These are phyloP conservation scores for Carduelis carduelis DNA, from an alignment of 2,797 vertebrate genomes.

Conservation along the genomic window DNA sequence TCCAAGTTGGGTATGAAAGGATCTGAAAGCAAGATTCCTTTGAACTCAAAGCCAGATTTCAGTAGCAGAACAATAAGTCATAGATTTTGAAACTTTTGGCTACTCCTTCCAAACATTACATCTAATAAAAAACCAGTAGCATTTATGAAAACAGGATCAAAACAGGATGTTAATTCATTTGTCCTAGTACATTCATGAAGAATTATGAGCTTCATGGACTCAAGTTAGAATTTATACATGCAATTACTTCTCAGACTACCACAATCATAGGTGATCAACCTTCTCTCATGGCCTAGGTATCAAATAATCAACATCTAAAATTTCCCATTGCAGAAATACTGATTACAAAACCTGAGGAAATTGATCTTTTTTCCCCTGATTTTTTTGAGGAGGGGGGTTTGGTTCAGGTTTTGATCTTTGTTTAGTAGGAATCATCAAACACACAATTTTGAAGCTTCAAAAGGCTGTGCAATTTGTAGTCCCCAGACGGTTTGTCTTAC, in stretches of 20 bases:
- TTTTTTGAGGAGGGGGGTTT: rapidly evolving
- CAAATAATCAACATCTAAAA: not conserved
- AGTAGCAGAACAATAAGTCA: not conserved
- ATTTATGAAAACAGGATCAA: not conserved
- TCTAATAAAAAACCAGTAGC: not conserved
- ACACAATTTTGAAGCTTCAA: not conserved
- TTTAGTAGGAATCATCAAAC: not conserved
- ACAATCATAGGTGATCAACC: not conserved
- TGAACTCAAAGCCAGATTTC: not conserved
- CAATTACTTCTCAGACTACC: not conserved
- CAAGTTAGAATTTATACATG: not conserved
- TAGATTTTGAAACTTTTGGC: not conserved
- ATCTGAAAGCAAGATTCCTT: not conserved
- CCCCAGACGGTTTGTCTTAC: not conserved
- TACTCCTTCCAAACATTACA: not conserved
- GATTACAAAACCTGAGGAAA: not conserved
- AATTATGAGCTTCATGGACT: not conserved
- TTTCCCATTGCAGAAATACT: not conserved
- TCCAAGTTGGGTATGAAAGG: not conserved
- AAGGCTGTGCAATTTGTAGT: not conserved
- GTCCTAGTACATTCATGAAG: not conserved
- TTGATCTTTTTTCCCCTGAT: rapidly evolving
- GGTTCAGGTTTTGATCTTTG: not conserved
- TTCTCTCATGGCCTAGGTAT: not conserved
- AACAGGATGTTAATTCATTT: not conserved